Evolutionary conservation across 2,113 vertebrate genomes (phyloP), one percentile per base, ranked within the genome.

Genomic region (Petrocephalus microphthalmus): DNA sequence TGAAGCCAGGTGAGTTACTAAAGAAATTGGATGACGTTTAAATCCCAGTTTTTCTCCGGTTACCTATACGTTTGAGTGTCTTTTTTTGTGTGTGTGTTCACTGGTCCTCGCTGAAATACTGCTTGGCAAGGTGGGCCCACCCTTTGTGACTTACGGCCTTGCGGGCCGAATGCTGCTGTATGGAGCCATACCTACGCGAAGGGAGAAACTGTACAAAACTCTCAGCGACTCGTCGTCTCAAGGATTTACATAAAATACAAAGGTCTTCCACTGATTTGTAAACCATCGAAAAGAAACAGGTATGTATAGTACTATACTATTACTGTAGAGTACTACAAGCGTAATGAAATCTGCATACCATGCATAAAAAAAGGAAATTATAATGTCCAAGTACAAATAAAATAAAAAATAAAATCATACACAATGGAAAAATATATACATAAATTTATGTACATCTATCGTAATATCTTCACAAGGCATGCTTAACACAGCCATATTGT

Each of bases 401-500:
- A 45, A 88, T 95, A 94, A 93, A 94, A 93, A 95, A 97, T 96
- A 97, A 96, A 99, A 97, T 97, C 96, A 95, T 96, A 96, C 96
- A 95, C 93, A 90, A 95, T 94, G 93, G 25, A 90, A 95, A 95
- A 92, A 88, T 88, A 82, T 57, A 47, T 54, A 88, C 52, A 82
- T 87, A 71, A 33, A 87, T 78, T 94, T 97, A 95, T 96, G 96
- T 95, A 97, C 96, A 97, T 97, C 96, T 96, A 96, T 95, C 96
- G 47, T 60, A 88, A 88, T 89, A 94, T 96, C 97, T 97, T 96
- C 95, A 97, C 97, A 98, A 99, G 98, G 98, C 98, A 98, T 99
- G 97, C 98, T 96, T 97, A 96, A 97, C 95, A 97, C 96, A 96
- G 97, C 97, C 97, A 92, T 94, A 92, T 92, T 84, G 89, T 90